These are phyloP conservation scores for Cyclina sinensis DNA, from an alignment of 1,140 invertebrate species.

Conservation along the genomic window DNA sequence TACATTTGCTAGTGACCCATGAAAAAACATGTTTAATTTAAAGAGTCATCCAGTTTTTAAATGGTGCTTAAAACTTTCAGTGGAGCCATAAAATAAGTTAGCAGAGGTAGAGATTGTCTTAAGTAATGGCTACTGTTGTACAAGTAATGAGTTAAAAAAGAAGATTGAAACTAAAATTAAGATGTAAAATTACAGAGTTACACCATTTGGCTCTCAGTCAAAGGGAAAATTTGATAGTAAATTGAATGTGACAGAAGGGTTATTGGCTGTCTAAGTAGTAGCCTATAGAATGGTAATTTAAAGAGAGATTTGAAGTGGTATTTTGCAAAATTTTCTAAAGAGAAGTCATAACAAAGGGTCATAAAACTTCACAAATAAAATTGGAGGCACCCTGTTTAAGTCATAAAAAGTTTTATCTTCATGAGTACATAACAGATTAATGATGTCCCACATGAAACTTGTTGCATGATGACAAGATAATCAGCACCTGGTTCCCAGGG, in stretches of 20 bases:
- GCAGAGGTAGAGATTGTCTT: background rate
- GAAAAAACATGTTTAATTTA: too few relatives aligned
- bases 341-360: constrained; percentile 23
- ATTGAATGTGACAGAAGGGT: too few relatives aligned
- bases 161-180: background rate
- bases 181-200: background rate
- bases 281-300: too few relatives aligned
- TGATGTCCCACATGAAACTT: background rate
- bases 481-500: background rate
- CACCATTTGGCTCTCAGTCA: background rate
- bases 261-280: too few relatives aligned
- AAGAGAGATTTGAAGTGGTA: too few relatives aligned
- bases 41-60: too few relatives aligned
- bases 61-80: background rate
- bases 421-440: background rate
- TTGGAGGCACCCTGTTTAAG: constrained; percentile 3
- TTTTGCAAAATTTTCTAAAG: background rate
- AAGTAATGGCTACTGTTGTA: background rate
- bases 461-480: background rate
- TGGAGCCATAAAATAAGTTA: background rate
- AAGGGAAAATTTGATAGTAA: background rate
- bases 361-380: constrained; percentile 29
- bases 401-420: constrained; percentile 12
- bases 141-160: background rate
- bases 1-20: too few relatives aligned